These are phyloP conservation scores for Dicyrtoma fusca DNA, from an alignment of 2,888 invertebrate genomes.

Conservation along the genomic window DNA sequence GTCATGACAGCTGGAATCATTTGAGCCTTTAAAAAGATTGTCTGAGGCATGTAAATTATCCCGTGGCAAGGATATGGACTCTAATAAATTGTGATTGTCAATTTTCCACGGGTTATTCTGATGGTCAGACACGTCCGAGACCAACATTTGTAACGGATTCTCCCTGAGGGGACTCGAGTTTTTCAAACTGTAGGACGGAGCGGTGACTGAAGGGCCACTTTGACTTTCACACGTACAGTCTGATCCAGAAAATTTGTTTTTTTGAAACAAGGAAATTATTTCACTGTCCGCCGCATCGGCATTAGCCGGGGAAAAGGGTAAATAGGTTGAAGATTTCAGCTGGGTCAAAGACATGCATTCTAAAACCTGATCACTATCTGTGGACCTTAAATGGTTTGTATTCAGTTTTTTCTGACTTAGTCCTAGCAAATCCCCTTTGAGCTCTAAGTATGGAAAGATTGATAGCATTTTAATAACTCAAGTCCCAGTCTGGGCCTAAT, in stretches of 20 bases:
- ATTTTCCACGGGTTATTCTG: background rate
- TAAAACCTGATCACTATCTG: constrained; percentile 22
- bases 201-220: background rate
- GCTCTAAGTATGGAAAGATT: no score
- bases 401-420: constrained; percentile 9
- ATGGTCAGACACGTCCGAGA: background rate
- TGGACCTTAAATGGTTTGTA: background rate
- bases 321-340: background rate
- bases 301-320: background rate
- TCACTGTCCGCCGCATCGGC: constrained; percentile 1
- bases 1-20: background rate
- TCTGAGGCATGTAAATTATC: background rate
- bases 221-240: background rate
- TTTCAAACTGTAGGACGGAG: background rate
- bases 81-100: background rate
- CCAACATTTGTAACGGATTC: background rate
- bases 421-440: background rate
- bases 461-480: no score
- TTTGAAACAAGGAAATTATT: constrained; percentile 8
- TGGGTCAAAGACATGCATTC: background rate
- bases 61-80: no score
- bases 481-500: no score
- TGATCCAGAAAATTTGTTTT: background rate
- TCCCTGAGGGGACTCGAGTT: background rate
- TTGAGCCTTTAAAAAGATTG: background rate